These are phyloP conservation scores for Brachynemurus nebulosus DNA, from an alignment of 2,888 invertebrate species.

Conservation along the genomic window DNA sequence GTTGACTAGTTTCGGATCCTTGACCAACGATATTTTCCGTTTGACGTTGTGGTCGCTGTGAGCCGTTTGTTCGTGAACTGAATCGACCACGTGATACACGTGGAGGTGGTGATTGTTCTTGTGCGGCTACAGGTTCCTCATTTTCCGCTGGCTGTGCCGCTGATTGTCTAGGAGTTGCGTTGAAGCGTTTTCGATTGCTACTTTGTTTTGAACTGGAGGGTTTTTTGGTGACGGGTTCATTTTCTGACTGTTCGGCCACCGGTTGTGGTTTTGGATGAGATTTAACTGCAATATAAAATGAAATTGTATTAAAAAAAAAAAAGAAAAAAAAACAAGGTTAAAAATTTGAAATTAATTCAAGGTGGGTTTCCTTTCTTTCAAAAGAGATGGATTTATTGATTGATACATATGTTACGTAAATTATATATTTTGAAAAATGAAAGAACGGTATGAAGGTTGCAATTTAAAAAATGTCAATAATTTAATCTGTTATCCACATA, in stretches of 20 bases:
- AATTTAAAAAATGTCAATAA: too few relatives aligned
- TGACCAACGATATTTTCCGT: slow-evolving; percentile 2
- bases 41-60: slow-evolving; percentile 1
- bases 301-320: too few relatives aligned
- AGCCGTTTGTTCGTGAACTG: neutral
- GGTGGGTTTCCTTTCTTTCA: too few relatives aligned
- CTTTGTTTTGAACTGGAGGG: slow-evolving; percentile 4
- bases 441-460: too few relatives aligned
- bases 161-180: neutral
- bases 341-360: too few relatives aligned
- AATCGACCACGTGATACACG: neutral
- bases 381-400: too few relatives aligned
- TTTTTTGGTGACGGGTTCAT: slow-evolving; percentile 10
- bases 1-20: slow-evolving; percentile 9
- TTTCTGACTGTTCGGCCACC: slow-evolving; percentile 12
- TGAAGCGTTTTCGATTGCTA: neutral
- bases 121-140: neutral
- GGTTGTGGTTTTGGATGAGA: slow-evolving; percentile 9
- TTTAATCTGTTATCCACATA: too few relatives aligned
- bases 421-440: too few relatives aligned
- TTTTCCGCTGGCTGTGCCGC: neutral
- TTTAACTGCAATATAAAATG: too few relatives aligned
- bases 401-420: too few relatives aligned
- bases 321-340: neutral
- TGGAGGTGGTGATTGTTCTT: neutral